A percentile compares a stretch with the other conserved stretches of the same genome.
Evolutionary conservation across 2,113 vertebrate species (phyloP).

Genomic region (Indicator indicator): DNA sequence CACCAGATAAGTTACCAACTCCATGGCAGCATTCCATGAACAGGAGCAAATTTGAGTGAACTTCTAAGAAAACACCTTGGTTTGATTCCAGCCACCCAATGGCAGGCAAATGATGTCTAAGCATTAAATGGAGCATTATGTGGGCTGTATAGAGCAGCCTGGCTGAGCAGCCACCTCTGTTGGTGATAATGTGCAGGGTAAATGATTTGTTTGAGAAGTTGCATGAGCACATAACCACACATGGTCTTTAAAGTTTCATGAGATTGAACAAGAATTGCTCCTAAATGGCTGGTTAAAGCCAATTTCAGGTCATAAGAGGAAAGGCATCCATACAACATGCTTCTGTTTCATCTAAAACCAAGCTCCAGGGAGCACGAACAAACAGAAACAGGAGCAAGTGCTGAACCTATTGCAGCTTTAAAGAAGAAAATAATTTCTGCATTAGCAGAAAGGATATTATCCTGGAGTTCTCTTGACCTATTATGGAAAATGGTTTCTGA

Average conservation of each 20-base stretch:
- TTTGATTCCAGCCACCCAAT: background rate
- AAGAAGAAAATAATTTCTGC: background rate
- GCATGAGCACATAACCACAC: background rate
- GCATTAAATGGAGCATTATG: background rate
- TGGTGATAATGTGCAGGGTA: background rate
- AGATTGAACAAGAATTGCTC: background rate
- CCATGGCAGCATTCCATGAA: background rate
- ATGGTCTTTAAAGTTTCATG: background rate
- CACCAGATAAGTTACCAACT: background rate
- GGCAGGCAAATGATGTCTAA: background rate
- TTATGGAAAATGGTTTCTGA: conserved; percentile 11
- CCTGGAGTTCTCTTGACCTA: background rate
- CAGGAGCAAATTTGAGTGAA: background rate
- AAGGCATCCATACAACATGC: background rate
- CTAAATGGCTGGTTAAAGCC: background rate
- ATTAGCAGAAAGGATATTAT: background rate
- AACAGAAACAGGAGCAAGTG: background rate
- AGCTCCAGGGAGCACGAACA: background rate
- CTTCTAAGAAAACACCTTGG: background rate
- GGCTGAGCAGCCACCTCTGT: background rate
- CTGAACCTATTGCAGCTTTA: background rate
- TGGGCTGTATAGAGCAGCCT: background rate
- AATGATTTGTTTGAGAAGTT: background rate
- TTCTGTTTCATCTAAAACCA: background rate
- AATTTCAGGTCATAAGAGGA: background rate